phyloP scores from a whole-genome alignment of 2,797 vertebrate genomes.

The Melanotaenia nigrans region DNA sequence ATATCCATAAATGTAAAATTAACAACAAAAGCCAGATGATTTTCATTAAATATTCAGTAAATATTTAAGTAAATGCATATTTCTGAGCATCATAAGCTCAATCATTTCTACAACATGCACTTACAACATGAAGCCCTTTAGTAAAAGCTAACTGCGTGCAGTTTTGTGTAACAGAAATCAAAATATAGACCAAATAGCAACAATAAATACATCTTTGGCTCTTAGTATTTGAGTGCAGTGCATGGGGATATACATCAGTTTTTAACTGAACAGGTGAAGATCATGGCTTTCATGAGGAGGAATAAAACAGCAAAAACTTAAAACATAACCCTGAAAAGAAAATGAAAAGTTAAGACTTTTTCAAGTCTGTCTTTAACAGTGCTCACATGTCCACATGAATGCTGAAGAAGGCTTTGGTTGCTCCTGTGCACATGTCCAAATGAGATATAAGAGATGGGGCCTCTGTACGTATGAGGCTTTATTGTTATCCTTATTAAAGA shows the following conservation, averaged over 20 bases:
- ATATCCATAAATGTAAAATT: conserved; percentile 45
- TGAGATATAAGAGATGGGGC: rapidly evolving
- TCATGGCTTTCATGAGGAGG: background rate
- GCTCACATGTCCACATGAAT: background rate
- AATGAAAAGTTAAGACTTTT: background rate
- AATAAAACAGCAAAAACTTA: conserved; percentile 3
- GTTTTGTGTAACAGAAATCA: conserved; percentile 20
- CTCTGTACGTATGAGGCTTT: background rate
- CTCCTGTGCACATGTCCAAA: background rate
- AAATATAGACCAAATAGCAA: conserved; percentile 18
- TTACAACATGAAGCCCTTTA: conserved; percentile 19
- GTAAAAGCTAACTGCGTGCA: background rate
- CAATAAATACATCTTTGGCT: conserved; percentile 28
- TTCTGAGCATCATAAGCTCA: conserved; percentile 22
- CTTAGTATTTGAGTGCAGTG: conserved; percentile 30
- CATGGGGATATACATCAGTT: background rate
- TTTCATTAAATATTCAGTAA: background rate
- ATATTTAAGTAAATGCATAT: conserved; percentile 2
- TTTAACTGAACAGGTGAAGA: conserved; percentile 1
- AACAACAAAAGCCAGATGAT: conserved; percentile 20
- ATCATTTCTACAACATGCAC: conserved; percentile 15
- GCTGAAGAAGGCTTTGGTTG: background rate
- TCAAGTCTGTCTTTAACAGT: background rate
- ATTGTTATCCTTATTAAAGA: background rate
- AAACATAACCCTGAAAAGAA: conserved; percentile 18